A percentile compares a stretch with the other conserved stretches of the same genome.
phyloP scores from a whole-genome alignment of 2,113 vertebrate genomes.

The Takifugu bimaculatus region DNA sequence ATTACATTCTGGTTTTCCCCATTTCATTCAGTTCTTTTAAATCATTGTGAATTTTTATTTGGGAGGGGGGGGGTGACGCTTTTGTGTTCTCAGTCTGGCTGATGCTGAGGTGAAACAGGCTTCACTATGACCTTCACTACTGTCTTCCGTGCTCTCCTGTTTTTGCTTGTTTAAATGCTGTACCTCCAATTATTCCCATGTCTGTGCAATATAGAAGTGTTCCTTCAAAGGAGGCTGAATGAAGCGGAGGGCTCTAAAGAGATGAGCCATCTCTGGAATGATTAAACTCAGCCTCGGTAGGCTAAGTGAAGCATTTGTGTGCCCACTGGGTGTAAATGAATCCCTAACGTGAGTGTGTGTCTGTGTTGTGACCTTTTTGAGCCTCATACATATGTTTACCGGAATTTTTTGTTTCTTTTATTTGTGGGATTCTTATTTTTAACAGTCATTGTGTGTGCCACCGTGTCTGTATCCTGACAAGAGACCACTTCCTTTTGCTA shows the following conservation, averaged over 20 bases:
- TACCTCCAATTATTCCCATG: slow-evolving; percentile 29
- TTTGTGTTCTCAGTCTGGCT: slow-evolving; percentile 20
- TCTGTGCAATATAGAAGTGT: slow-evolving; percentile 61
- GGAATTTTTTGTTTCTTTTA: slow-evolving; percentile 42
- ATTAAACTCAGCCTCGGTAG: slow-evolving; percentile 18
- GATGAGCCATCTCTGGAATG: slow-evolving; percentile 21
- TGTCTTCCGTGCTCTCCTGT: slow-evolving; percentile 20
- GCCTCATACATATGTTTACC: slow-evolving; percentile 28
- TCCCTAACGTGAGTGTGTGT: slow-evolving; percentile 44
- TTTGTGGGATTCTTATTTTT: background rate
- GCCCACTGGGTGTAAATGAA: slow-evolving; percentile 61
- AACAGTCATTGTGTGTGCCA: background rate
- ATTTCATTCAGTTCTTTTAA: too few relatives aligned
- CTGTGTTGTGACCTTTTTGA: slow-evolving; percentile 35
- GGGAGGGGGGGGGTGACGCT: too few relatives aligned
- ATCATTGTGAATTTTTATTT: too few relatives aligned
- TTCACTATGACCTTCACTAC: slow-evolving; percentile 1
- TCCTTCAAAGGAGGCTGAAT: slow-evolving; percentile 28
- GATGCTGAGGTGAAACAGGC: slow-evolving; percentile 16
- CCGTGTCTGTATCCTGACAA: too few relatives aligned
- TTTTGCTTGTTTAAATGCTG: slow-evolving; percentile 24
- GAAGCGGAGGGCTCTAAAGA: slow-evolving; percentile 24
- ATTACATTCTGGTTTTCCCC: too few relatives aligned
- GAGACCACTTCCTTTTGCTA: too few relatives aligned
- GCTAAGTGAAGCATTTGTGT: slow-evolving; percentile 55